These are phyloP conservation scores for Adoxophyes honmai DNA, from an alignment of 1,140 invertebrate species.

Conservation along the genomic window DNA sequence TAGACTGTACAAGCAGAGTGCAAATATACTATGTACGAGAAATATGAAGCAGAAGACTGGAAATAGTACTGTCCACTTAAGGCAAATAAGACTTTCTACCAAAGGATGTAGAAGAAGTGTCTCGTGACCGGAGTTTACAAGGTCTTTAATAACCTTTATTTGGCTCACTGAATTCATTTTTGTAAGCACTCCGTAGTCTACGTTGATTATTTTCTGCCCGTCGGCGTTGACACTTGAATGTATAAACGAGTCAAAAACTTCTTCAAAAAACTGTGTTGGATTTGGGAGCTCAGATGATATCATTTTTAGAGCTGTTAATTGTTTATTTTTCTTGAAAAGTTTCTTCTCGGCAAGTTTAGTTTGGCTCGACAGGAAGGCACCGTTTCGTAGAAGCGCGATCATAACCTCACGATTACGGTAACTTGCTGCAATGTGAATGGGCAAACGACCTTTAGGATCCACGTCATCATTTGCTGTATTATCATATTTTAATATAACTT, in stretches of 20 bases:
- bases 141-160: conserved; percentile 35
- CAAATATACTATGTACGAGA: conserved; percentile 44
- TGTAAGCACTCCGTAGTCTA: conserved; percentile 1
- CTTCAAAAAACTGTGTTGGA: conserved; percentile 9
- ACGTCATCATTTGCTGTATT: conserved; percentile 38
- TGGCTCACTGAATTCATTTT: neutral
- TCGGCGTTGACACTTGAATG: neutral
- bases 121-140: conserved; percentile 43
- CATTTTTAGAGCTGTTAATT: conserved; percentile 4
- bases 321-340: conserved; percentile 54
- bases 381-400: conserved; percentile 66
- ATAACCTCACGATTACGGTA: conserved; percentile 74
- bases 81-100: conserved; percentile 55
- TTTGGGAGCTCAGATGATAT: neutral
- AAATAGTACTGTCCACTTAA: conserved; percentile 67
- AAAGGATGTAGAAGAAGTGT: conserved; percentile 58
- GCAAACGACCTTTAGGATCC: conserved; percentile 71
- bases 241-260: neutral
- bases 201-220: neutral
- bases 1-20: no score
- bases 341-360: no score
- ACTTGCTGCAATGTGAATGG: conserved; percentile 77
- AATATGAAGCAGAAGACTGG: conserved; percentile 49
- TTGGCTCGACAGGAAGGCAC: conserved; percentile 71
- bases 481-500: conserved; percentile 62